Evolutionary conservation across 1,140 invertebrate genomes (phyloP).

Genomic region (Notospermus geniculatus): DNA sequence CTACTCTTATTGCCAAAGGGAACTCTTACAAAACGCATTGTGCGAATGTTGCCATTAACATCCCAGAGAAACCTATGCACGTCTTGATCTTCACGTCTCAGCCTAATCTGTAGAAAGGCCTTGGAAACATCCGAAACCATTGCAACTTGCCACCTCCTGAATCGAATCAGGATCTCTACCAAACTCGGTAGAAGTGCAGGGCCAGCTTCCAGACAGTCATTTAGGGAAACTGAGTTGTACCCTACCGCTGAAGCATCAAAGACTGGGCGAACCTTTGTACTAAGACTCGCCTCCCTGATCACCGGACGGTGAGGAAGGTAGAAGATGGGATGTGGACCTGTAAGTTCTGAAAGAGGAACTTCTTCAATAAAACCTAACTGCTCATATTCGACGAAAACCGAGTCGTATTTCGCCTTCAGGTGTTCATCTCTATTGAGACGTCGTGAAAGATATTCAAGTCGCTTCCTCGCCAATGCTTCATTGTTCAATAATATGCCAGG

Average conservation of each 20-base stretch:
- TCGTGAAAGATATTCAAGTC: neutral
- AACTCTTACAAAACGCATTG: slow-evolving; percentile 9
- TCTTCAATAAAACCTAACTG: neutral
- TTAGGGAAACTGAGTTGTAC: slow-evolving; percentile 34
- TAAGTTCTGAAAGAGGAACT: neutral
- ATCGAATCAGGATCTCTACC: slow-evolving; percentile 11
- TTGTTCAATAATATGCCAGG: neutral
- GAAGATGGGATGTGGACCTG: slow-evolving; percentile 11
- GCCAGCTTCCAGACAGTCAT: slow-evolving; percentile 40
- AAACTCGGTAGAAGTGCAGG: slow-evolving; percentile 17
- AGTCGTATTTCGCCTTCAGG: neutral
- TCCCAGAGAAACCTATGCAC: slow-evolving; percentile 15
- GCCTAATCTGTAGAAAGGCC: slow-evolving; percentile 18
- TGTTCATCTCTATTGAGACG: neutral
- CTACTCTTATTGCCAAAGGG: slow-evolving; percentile 14
- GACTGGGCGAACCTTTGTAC: slow-evolving; percentile 48
- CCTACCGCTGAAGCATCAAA: slow-evolving; percentile 47
- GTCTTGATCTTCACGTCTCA: slow-evolving; percentile 6
- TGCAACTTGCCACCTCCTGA: slow-evolving; percentile 9
- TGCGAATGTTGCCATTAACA: neutral
- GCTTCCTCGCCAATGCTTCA: too few relatives aligned
- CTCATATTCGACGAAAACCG: neutral
- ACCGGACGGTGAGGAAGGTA: slow-evolving; percentile 57
- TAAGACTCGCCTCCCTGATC: slow-evolving; percentile 27
- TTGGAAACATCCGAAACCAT: slow-evolving; percentile 13